Evolutionary conservation across 2,888 invertebrate genomes (phyloP), one percentile per base, ranked within the genome.

Genomic region (Aplocera efformata): DNA sequence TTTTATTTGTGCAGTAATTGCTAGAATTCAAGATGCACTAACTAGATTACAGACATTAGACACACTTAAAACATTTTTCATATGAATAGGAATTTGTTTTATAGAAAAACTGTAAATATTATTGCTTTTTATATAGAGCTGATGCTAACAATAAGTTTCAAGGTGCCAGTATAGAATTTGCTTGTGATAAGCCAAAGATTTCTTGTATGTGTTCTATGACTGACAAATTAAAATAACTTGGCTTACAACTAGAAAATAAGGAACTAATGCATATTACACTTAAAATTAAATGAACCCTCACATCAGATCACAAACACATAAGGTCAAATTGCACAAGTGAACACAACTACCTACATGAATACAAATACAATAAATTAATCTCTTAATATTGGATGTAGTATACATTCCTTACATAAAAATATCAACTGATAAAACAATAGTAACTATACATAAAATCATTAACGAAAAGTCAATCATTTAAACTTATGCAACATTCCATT

Each of bases 261-360:
- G 88, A 88, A 88, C 88, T 83, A 71, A 83, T 82, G 79, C 70
- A 77, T 70, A 78, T 78, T 79, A 86, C 68, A 69, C 69, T 77
- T 79, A 81, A 78, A 17, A 77, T 67, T 62, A 83, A 80, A 82
- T 67, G 67, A 80, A 78, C 72, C 70, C 77, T 76, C 72, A 73
- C 80, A 79, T 85, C 84, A 84, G 86, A 88, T 88, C 88, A 84
- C 86, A 83, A 81, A 83, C 79, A 79, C 75, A 70, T 67, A 55
- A 73, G 69, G 73, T 80, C 73, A 73, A 78, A 81, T 83, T 83
- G 83, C 80, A 83, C 78, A 69, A 77, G 65, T 78, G 71, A 81
- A 82, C 74, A 78, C 77, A 72, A 75, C 74, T 81, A 80, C 75
- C 50, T 60, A 72, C 67, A 54, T 60, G 63, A 65, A 73, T 73